Conservation (phyloP, 1,140 invertebrate genomes). For the Ostrea edulis region DNA sequence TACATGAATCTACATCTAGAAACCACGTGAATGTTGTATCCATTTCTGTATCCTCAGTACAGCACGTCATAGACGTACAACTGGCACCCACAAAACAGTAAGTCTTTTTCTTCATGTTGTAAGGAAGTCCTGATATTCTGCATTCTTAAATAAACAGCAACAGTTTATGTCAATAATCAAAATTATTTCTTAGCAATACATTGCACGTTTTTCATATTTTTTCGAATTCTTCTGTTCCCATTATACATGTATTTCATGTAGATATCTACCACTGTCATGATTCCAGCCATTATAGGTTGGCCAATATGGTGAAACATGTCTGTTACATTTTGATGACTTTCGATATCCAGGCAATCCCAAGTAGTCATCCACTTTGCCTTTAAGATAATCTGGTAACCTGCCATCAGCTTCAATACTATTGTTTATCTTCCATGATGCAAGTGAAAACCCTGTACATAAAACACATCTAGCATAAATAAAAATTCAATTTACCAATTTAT, state of each 20-base stretch:
- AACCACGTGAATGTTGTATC: conserved; percentile 29
- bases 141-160: neutral
- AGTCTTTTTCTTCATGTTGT: conserved; percentile 38
- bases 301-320: conserved; percentile 16
- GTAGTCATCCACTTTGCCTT: neutral
- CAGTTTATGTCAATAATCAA: neutral
- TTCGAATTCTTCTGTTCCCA: neutral
- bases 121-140: neutral
- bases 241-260: neutral
- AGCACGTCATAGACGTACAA: conserved; percentile 51
- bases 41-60: conserved; percentile 45
- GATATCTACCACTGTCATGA: neutral
- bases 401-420: neutral
- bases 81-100: conserved; percentile 40
- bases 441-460: conserved; percentile 42
- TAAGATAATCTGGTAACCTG: neutral
- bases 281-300: conserved; percentile 24
- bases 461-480: neutral
- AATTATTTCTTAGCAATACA: neutral
- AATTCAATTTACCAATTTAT: neutral
- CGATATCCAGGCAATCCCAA: conserved; percentile 8
- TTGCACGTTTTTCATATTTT: neutral
- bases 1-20: conserved; percentile 48
- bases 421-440: conserved; percentile 21
- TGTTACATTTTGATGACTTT: neutral